A percentile compares a stretch with the other conserved stretches of the same genome.
Evolutionary conservation across 2,113 vertebrate genomes (phyloP).

Genomic region (Alectura lathami): DNA sequence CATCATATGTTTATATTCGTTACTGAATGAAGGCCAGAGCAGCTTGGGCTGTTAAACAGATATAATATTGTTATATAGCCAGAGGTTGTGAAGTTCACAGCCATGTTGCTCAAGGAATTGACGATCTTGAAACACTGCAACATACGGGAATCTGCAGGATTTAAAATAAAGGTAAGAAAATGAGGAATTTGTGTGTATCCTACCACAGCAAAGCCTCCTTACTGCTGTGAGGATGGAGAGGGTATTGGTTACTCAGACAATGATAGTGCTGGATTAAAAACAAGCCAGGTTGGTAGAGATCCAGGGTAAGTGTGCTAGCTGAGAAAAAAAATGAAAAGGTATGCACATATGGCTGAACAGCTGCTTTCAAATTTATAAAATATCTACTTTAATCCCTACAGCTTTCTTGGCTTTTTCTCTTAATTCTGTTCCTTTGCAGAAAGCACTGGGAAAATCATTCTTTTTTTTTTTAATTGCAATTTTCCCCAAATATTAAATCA

Average conservation of each 20-base stretch:
- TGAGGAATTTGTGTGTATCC: not conserved
- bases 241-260: slow-evolving; percentile 68
- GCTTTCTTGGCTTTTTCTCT: slow-evolving; percentile 73
- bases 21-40: not conserved
- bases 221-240: slow-evolving; percentile 14
- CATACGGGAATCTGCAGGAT: not conserved
- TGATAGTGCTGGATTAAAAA: slow-evolving; percentile 70
- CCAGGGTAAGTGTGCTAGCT: slow-evolving; percentile 60
- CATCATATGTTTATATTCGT: not conserved
- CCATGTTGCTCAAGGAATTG: not conserved
- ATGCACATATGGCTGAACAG: slow-evolving; percentile 79
- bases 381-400: slow-evolving; percentile 78
- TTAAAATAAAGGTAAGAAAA: slow-evolving; percentile 41
- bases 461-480: slow-evolving; percentile 53
- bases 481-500: slow-evolving; percentile 72
- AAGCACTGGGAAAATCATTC: slow-evolving; percentile 60
- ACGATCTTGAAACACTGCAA: not conserved
- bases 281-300: slow-evolving; percentile 73
- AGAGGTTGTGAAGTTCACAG: not conserved
- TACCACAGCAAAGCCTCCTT: not conserved
- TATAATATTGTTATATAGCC: not conserved
- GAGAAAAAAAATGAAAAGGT: slow-evolving; percentile 76
- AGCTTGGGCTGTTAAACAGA: not conserved
- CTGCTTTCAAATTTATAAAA: slow-evolving; percentile 80
- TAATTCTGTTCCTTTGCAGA: slow-evolving; percentile 73